Evolutionary conservation across 2,888 invertebrate species (phyloP).

Genomic region (Xestia sexstrigata): DNA sequence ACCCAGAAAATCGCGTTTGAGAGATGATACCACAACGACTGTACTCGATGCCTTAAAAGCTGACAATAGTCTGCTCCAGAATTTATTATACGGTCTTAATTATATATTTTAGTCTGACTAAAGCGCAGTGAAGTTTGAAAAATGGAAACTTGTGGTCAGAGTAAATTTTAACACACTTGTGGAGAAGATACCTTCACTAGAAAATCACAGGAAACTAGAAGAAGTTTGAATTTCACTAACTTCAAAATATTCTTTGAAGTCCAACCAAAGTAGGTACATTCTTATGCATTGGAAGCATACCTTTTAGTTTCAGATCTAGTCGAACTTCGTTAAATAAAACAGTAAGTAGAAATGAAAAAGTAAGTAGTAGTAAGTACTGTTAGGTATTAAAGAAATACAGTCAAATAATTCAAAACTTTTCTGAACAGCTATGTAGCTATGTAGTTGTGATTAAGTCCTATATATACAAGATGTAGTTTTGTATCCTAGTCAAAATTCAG

Average conservation of each 20-base stretch:
- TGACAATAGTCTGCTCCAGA: neutral
- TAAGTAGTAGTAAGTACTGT: too few species aligned
- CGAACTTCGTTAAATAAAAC: neutral
- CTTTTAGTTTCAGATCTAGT: conserved; percentile 14
- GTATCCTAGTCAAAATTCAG: too few species aligned
- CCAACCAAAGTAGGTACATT: conserved; percentile 23
- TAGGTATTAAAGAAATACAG: too few species aligned
- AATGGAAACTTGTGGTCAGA: neutral
- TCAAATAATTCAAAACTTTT: too few species aligned
- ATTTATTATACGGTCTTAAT: neutral
- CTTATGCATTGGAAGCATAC: conserved; percentile 32
- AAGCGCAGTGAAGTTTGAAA: neutral
- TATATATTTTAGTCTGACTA: neutral
- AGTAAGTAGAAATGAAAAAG: too few species aligned
- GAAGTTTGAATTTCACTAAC: neutral
- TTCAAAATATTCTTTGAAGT: conserved; percentile 18
- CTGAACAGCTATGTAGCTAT: neutral
- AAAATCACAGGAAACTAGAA: neutral
- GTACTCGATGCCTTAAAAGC: neutral
- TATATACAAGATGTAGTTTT: too few species aligned
- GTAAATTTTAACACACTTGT: neutral
- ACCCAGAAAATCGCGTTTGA: neutral
- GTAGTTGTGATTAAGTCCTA: neutral
- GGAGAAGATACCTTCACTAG: neutral
- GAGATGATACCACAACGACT: neutral